Percentiles rank a stretch among this genome's conserved stretches.
Conservation (phyloP, 2,888 invertebrate species). For the Nyleta sp. region DNA sequence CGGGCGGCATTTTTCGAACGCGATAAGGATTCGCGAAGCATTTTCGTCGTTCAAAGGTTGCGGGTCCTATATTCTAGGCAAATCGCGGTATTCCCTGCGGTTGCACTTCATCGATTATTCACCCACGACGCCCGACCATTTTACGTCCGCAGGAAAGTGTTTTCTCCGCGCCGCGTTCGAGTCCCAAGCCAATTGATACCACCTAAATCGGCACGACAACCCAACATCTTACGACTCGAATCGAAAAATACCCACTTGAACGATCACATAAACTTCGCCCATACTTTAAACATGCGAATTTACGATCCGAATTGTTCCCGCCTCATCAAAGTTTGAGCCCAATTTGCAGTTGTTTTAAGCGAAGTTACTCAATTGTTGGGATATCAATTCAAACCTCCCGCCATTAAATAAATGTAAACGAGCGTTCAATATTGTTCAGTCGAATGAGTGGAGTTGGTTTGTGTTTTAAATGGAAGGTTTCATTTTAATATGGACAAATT, state of each 20-base stretch:
- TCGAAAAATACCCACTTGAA: slow-evolving; percentile 63
- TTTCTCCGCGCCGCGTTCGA: slow-evolving; percentile 69
- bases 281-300: slow-evolving; percentile 53
- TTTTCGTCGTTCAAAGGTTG: slow-evolving; percentile 58
- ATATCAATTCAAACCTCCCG: too few relatives aligned
- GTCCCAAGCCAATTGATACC: slow-evolving; percentile 74
- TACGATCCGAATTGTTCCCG: slow-evolving; percentile 24
- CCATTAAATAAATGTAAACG: too few relatives aligned
- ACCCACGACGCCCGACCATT: slow-evolving; percentile 74
- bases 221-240: slow-evolving; percentile 70
- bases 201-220: slow-evolving; percentile 69
- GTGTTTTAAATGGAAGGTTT: too few relatives aligned
- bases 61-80: slow-evolving; percentile 61
- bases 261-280: slow-evolving; percentile 48
- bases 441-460: too few relatives aligned
- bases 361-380: too few relatives aligned
- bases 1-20: slow-evolving; percentile 8
- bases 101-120: slow-evolving; percentile 75
- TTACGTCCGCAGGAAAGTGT: slow-evolving; percentile 72
- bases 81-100: slow-evolving; percentile 72
- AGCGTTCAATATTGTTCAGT: too few relatives aligned
- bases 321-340: not conserved
- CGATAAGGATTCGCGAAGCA: slow-evolving; percentile 53
- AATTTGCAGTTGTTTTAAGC: slow-evolving; percentile 7
- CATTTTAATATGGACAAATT: too few relatives aligned